Evolutionary conservation across 2,797 vertebrate genomes (phyloP), one percentile per base, ranked within the genome.

Genomic region (Pseudochromis fuscus): DNA sequence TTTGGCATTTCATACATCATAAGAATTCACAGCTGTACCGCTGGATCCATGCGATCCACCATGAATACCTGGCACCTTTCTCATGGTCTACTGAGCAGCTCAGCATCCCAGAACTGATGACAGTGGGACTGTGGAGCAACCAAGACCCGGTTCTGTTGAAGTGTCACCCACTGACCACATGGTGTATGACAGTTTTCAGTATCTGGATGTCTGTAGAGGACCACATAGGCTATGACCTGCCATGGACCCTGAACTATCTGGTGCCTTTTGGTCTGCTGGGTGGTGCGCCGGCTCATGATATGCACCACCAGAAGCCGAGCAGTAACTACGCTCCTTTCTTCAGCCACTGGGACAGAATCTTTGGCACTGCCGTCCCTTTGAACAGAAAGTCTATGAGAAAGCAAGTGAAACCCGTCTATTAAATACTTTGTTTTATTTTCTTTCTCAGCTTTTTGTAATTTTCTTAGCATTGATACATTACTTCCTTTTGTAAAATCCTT

Each of bases 121-220:
- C 92, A 0, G 84, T 94, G 4, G 94, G 94, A 19, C 77, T 94
- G 42, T 94, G 93, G 93, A 93, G 91, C 85, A 94, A 89, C 85
- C 75, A 85, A 82, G 87, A 94, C 59, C 94, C 93, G 1, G 15
- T 94, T 52, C 44, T 94, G 42, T 73, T 95, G 0, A 87, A 67
- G 27, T 92, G 91, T 42, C 94, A 95, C 75, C 92, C 93, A 0
- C 45, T 95, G 11, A 94, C 91, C 33, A 85, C 75, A 0, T 95
- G 94, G 94, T 72, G 61, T 27, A n/a, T 93, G 59, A 93, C 87
- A 1, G 68, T 95, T 28, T 83, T 93, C 77, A 93, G 93, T 24
- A 79, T 94, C 63, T 94, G 93, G 91, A 81, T 95, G 86, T 95
- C 94, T 1, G 94, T 95, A 60, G 95, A 95, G 75, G 93, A 94